A percentile compares a stretch with the other conserved stretches of the same genome.
Conservation (phyloP, 2,888 invertebrate species). For the Listrodromus nycthemerus region DNA sequence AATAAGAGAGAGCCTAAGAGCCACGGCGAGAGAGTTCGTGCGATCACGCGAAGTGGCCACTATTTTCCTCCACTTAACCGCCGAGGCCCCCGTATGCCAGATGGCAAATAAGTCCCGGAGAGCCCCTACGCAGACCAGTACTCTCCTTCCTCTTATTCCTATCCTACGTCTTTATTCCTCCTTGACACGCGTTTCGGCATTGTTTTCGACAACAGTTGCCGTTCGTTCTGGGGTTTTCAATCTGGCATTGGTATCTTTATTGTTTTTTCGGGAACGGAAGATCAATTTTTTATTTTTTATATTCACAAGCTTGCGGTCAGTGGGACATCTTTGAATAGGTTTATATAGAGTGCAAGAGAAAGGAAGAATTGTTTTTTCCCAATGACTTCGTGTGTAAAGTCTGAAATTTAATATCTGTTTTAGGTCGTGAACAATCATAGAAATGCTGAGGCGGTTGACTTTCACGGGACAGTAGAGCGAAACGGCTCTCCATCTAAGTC, state of each 20-base stretch:
- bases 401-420: too few species aligned
- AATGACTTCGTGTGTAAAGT: too few species aligned
- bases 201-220: conserved; percentile 26
- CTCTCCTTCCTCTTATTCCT: conserved; percentile 39
- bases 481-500: too few species aligned
- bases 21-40: conserved; percentile 56
- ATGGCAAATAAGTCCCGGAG: conserved; percentile 68
- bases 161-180: conserved; percentile 19
- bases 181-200: conserved; percentile 24
- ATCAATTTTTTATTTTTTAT: not conserved
- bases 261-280: not conserved
- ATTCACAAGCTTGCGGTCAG: not conserved
- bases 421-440: too few species aligned
- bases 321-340: not conserved
- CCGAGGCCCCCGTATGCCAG: conserved; percentile 70
- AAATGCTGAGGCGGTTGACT: too few species aligned
- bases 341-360: not conserved
- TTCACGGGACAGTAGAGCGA: too few species aligned
- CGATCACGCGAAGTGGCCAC: conserved; percentile 71
- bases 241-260: not conserved
- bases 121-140: conserved; percentile 40
- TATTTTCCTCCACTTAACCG: conserved; percentile 72
- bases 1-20: conserved; percentile 64
- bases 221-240: not conserved
- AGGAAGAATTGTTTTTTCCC: too few species aligned